Evolutionary conservation across 2,888 invertebrate genomes (phyloP), one percentile per base, ranked within the genome.

Genomic region (Poecilobothrus nobilitatus): DNA sequence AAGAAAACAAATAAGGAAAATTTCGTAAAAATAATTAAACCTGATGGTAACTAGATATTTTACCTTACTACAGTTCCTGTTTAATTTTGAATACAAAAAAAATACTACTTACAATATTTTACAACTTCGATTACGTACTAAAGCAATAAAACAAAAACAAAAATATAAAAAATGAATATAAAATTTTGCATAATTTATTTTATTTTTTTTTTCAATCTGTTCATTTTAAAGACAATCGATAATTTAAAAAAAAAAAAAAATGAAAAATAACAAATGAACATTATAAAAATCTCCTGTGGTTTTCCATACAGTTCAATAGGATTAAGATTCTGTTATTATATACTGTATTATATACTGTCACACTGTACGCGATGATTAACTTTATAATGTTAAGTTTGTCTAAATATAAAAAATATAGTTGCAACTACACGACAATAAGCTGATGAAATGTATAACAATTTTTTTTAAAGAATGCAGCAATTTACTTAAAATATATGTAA

Each of bases 151-250:
- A 37, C 7, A 37, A 37, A 37, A 37, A 37, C 2, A 8, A 37
- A 37, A 37, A 37, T 1, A 37, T 5, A 12, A 37, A 37, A 53
- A 53, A 12, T 6, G 53, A 53, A 53, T 15, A 53, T 53, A 53
- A 53, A 53, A 53, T 53, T 53, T 53, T 53, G 53, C 53, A 53
- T 53, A 53, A 53, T 53, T 53, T 53, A 53, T 12, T 53, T 53
- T 53, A 53, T 53, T 53, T 53, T 53, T 44, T 6, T 12, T 53
- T 18, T 6, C 18, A 18, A 12, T 53, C 15, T 37, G 37, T 37
- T 53, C 5, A 53, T 12, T 12, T 53, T 12, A n/a, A 53, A 53
- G 15, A 53, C 53, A 53, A 53, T 53, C 53, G 53, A 53, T 53
- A 53, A 53, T 53, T 53, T 53, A 53, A 18, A 15, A 53, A n/a